Base-by-base conservation (phyloP, 2,797 vertebrate species). In the Poeciliopsis gracilis region DNA sequence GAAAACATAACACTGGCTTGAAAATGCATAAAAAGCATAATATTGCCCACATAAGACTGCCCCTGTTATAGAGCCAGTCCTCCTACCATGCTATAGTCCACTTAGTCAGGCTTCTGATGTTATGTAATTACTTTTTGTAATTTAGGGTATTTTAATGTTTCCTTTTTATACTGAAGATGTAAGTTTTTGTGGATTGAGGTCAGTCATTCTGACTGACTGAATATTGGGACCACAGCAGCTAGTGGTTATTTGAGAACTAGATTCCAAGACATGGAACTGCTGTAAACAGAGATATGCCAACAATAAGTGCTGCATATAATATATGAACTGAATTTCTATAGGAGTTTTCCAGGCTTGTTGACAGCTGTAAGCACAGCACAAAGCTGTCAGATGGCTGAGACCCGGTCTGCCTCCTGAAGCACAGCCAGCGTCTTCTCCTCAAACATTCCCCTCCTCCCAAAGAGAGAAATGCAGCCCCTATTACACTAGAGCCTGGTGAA, bases 401-500 rank as follows among this genome's bases (percentile, higher is more conserved):
- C 30, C 30, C 30, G 1, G 30, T 28, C 59, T 61, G 10, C 59
- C 30, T 61, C 59, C 30, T 33, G 30, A 30, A 61, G 11, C 13
- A 30, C 57, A 61, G 28, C 28, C 5, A 9, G 10, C 16, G 6
- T 43, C 23, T 69, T 69, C 66, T 11, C 4, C 63, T 43, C 23
- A 41, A 12, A 5, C 23, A 1, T 66, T 23, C 9, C 23, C 36
- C 5, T 66, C 61, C 30, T 66, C 33, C 36, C 6, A 5, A 43
- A 6, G 5, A 69, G 36, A 5, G 38, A 69, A 69, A 69, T 7
- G 38, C 41, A 8, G 53, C 53, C 43, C 28, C 16, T 18, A 7
- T 79, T 20, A 53, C 43, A 81, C 74, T 69, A 72, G 33, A 87
- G 61, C 43, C 66, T 84, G 72, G 53, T 45, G 59, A 73, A 84